Conservation (phyloP, 2,888 invertebrate species). For the Strigamia transsilvanica region DNA sequence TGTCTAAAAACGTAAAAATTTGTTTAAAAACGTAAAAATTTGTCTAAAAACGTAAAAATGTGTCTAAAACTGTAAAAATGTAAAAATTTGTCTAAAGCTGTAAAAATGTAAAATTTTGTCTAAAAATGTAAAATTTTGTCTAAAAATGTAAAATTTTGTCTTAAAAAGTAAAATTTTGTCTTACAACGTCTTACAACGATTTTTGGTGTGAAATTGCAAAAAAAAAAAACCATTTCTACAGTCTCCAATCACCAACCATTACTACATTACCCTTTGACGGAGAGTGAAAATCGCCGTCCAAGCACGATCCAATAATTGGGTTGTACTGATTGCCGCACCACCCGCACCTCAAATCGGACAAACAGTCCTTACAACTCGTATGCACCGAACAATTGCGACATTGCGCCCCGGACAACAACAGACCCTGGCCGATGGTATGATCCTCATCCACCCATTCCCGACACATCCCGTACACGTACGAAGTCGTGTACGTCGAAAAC, state of each 20-base stretch:
- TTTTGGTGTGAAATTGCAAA: too few species aligned
- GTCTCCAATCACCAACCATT: not conserved
- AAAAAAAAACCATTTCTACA: too few species aligned
- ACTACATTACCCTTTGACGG: slow-evolving; percentile 66
- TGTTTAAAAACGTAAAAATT: too few species aligned
- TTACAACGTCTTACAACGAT: too few species aligned
- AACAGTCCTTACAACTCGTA: slow-evolving; percentile 66
- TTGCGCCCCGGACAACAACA: not conserved
- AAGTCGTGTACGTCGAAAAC: slow-evolving; percentile 93
- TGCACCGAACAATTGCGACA: slow-evolving; percentile 51
- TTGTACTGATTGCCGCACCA: slow-evolving; percentile 92
- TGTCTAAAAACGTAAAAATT: too few species aligned
- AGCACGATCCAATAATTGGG: slow-evolving; percentile 85
- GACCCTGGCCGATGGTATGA: slow-evolving; percentile 48
- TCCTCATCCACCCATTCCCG: slow-evolving; percentile 85
- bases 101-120: too few species aligned
- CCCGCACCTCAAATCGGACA: slow-evolving; percentile 86
- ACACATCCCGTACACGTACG: slow-evolving; percentile 92
- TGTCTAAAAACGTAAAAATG: too few species aligned
- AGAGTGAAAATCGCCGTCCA: slow-evolving; percentile 85
- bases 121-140: too few species aligned
- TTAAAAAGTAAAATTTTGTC: not conserved
- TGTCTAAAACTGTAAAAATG: too few species aligned
- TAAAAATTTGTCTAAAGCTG: too few species aligned
- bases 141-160: too few species aligned